These are phyloP conservation scores for Euclidia mi DNA, from an alignment of 2,888 invertebrate species.

Conservation along the genomic window DNA sequence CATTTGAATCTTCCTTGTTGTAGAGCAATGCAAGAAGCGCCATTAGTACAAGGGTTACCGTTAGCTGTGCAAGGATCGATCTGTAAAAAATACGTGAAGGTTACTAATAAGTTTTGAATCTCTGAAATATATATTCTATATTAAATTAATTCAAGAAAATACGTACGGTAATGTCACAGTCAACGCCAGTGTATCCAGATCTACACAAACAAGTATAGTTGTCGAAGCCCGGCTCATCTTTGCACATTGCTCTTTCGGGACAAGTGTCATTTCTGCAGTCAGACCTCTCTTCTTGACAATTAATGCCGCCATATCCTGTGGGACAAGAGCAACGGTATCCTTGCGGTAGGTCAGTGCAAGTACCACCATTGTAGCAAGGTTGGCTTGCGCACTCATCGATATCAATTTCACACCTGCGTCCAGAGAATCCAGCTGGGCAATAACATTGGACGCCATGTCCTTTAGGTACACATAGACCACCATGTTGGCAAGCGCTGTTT, in stretches of 20 bases:
- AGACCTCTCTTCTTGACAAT: constrained; percentile 97
- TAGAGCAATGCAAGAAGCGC: constrained; percentile 96
- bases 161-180: constrained; percentile 96
- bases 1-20: constrained; percentile 98
- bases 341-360: constrained; percentile 97
- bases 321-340: constrained; percentile 97
- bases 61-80: constrained; percentile 97
- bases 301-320: constrained; percentile 96
- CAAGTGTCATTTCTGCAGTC: constrained; percentile 97
- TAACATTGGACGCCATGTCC: constrained; percentile 97
- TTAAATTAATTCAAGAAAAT: background rate
- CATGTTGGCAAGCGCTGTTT: constrained; percentile 96
- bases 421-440: constrained; percentile 98
- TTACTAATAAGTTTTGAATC: too few species aligned
- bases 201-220: constrained; percentile 98
- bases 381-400: constrained; percentile 98
- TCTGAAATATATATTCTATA: background rate
- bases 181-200: constrained; percentile 97
- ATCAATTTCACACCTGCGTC: constrained; percentile 97
- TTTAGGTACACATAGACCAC: constrained; percentile 97
- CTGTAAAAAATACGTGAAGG: constrained; percentile 81
- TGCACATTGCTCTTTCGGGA: constrained; percentile 98
- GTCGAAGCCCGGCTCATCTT: constrained; percentile 97
- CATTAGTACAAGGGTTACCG: constrained; percentile 97
- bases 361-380: constrained; percentile 98